Percentiles rank a stretch among this genome's conserved stretches.
Evolutionary conservation across 1,140 invertebrate species (phyloP).

Genomic region (silkworm (Bombyx mori)): DNA sequence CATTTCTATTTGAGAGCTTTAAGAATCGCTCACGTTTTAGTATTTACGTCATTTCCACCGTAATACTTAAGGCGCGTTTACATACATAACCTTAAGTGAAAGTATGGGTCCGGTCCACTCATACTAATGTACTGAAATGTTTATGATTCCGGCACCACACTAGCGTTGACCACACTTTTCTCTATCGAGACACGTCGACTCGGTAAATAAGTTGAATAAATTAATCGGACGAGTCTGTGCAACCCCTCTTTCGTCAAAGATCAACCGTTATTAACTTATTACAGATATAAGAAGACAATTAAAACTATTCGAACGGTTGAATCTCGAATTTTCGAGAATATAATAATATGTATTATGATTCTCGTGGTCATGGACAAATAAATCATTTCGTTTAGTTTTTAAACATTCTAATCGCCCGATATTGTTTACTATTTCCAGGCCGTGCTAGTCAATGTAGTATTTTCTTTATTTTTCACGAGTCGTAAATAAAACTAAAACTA

Average conservation of each 20-base stretch:
- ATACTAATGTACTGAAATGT: constrained; percentile 65
- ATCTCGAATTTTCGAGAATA: too few species aligned
- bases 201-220: constrained; percentile 64
- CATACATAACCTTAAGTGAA: constrained; percentile 68
- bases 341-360: too few species aligned
- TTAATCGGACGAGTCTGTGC: constrained; percentile 51
- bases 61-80: constrained; percentile 55
- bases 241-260: constrained; percentile 34
- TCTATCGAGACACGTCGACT: constrained; percentile 43
- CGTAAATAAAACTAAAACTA: too few species aligned
- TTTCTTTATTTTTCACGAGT: too few species aligned
- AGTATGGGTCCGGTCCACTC: constrained; percentile 53
- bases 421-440: neutral
- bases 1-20: too few species aligned
- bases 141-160: constrained; percentile 60
- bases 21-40: constrained; percentile 5
- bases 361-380: too few species aligned
- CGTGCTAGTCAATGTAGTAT: too few species aligned
- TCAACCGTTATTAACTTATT: too few species aligned
- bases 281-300: constrained; percentile 32
- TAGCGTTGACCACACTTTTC: constrained; percentile 47
- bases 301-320: constrained; percentile 23
- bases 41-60: constrained; percentile 58
- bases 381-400: neutral
- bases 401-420: neutral